A percentile compares a stretch with the other conserved stretches of the same genome.
These are phyloP conservation scores for Thumatha senex DNA, from an alignment of 2,888 invertebrate genomes.

Conservation along the genomic window DNA sequence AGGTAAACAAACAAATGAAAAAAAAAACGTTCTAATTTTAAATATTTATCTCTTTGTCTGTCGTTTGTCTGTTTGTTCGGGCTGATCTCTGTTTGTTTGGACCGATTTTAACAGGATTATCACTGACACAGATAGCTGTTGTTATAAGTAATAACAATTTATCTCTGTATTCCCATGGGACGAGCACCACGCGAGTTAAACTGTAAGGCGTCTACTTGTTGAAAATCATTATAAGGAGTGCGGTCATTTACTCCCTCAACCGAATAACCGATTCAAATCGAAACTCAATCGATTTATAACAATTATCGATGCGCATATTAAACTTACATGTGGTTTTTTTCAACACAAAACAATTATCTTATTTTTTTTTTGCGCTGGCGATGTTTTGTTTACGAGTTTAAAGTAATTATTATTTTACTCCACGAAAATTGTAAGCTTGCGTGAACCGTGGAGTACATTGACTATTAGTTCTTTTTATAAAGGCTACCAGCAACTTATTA, in stretches of 20 bases:
- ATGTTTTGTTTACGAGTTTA: neutral
- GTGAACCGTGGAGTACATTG: neutral
- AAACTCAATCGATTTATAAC: conserved; percentile 1
- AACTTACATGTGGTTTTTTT: conserved; percentile 6
- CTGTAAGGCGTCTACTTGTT: no score
- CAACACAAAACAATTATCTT: neutral
- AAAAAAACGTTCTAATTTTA: no score
- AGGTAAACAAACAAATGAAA: no score
- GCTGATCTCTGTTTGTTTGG: no score
- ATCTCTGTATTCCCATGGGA: no score
- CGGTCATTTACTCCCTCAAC: conserved; percentile 1
- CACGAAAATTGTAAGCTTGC: neutral
- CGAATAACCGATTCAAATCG: conserved; percentile 1
- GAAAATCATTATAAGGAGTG: neutral
- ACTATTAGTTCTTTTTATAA: neutral
- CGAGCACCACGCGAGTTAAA: no score
- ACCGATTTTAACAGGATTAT: no score
- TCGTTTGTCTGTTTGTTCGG: no score
- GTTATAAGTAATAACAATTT: no score
- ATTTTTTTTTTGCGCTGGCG: conserved; percentile 1
- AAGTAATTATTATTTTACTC: neutral
- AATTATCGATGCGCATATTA: conserved; percentile 4
- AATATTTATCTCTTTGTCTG: no score
- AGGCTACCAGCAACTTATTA: no score
- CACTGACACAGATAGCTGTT: no score